Conservation (phyloP, 2,888 invertebrate genomes). For the Cantharis lateralis region DNA sequence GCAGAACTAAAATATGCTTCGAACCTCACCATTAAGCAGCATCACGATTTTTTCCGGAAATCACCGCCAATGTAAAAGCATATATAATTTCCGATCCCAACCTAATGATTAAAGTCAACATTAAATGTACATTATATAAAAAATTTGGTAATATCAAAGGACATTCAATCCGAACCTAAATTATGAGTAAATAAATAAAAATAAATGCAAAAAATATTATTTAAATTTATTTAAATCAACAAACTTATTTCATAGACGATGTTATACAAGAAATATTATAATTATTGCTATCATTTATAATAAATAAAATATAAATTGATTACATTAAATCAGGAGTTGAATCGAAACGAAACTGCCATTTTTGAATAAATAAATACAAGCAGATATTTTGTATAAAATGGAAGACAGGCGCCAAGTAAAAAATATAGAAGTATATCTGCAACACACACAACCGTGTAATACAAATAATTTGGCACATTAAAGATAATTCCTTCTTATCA, state of each 20-base stretch:
- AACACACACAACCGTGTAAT: conserved; percentile 36
- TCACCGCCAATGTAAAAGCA: no score
- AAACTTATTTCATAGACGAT: conserved; percentile 27
- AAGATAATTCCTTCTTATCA: conserved; percentile 27
- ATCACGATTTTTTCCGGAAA: no score
- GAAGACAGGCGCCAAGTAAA: conserved; percentile 49
- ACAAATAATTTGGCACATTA: conserved; percentile 39
- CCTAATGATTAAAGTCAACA: no score
- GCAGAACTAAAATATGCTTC: no score
- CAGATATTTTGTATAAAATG: conserved; percentile 43
- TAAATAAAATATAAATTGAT: conserved; percentile 19
- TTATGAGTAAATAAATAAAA: not conserved
- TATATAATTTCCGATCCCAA: no score
- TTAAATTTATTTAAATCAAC: conserved; percentile 31
- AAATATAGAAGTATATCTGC: conserved; percentile 33
- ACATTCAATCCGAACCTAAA: not conserved
- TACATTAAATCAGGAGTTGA: conserved; percentile 7
- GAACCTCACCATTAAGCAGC: no score
- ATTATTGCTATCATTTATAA: conserved; percentile 27
- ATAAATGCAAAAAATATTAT: conserved; percentile 3
- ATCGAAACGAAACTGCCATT: conserved; percentile 1
- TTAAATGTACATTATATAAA: no score
- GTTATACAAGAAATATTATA: conserved; percentile 27
- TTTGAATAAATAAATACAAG: conserved; percentile 10
- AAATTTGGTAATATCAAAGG: no score